Evolutionary conservation across 2,797 vertebrate genomes (phyloP).

Genomic region (Sebastes minor): DNA sequence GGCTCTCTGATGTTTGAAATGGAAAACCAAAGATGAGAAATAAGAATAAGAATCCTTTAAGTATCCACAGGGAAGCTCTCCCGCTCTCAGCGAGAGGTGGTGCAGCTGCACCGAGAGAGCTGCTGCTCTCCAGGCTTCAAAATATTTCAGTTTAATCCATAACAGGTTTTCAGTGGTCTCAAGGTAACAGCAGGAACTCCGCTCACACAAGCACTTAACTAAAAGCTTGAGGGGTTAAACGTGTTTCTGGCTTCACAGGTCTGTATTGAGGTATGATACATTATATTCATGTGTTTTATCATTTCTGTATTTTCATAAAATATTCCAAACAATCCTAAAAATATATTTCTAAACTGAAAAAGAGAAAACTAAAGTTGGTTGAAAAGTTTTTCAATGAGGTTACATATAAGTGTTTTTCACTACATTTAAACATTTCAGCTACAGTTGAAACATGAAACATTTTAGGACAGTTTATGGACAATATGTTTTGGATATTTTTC

Average conservation of each 20-base stretch:
- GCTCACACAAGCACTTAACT: neutral
- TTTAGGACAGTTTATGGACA: neutral
- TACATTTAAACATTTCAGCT: neutral
- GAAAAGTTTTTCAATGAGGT: neutral
- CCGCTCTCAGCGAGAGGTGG: neutral
- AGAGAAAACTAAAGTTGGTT: neutral
- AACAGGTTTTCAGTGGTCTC: neutral
- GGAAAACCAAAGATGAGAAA: constrained; percentile 33
- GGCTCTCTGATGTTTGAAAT: constrained; percentile 6
- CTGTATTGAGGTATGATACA: neutral
- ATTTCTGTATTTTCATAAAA: neutral
- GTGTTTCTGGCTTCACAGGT: neutral
- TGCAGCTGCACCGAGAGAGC: neutral
- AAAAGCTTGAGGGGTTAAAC: neutral
- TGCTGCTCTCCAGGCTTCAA: neutral
- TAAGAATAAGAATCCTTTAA: constrained; percentile 19
- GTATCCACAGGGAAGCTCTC: constrained; percentile 21
- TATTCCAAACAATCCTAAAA: neutral
- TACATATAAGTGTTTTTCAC: neutral
- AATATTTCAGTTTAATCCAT: neutral
- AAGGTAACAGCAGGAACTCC: neutral
- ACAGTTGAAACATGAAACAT: neutral
- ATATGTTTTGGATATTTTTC: neutral
- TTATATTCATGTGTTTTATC: neutral
- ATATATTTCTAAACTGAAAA: neutral